Conservation (phyloP, 2,888 invertebrate genomes). For the Lycia hirtaria region DNA sequence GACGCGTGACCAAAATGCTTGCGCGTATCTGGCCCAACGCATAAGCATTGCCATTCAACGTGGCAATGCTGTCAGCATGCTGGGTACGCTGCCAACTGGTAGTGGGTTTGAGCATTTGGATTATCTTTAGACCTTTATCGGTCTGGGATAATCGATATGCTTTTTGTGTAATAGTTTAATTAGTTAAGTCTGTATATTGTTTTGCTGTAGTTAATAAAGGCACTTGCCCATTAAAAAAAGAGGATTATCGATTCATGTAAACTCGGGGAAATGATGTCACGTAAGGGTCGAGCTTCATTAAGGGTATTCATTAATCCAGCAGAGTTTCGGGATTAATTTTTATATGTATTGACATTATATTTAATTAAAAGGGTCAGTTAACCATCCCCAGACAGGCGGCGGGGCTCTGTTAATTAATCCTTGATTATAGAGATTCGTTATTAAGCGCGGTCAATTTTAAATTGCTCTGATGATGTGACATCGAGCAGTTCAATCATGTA, state of each 20-base stretch:
- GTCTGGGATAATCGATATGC: no score
- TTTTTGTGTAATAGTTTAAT: no score
- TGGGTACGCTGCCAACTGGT: no score
- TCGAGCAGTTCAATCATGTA: not conserved
- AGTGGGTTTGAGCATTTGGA: no score
- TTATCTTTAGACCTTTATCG: no score
- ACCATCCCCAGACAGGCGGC: constrained; percentile 13
- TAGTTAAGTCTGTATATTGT: no score
- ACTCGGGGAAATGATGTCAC: constrained; percentile 34
- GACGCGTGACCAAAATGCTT: no score
- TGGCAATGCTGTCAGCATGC: no score
- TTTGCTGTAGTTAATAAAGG: no score
- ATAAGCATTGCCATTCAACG: no score
- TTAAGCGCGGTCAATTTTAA: constrained; percentile 7
- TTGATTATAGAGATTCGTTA: constrained; percentile 18
- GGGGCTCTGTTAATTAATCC: constrained; percentile 26
- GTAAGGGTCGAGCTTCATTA: constrained; percentile 42
- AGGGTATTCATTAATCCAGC: constrained; percentile 26
- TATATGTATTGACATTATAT: constrained; percentile 40
- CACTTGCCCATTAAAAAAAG: no score
- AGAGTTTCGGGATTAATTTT: constrained; percentile 36
- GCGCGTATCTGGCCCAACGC: no score
- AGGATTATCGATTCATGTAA: constrained; percentile 43
- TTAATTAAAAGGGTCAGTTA: constrained; percentile 36
- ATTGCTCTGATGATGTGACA: constrained; percentile 4